Evolutionary conservation across 2,797 vertebrate genomes (phyloP).

Genomic region (Sebastes glaucus): DNA sequence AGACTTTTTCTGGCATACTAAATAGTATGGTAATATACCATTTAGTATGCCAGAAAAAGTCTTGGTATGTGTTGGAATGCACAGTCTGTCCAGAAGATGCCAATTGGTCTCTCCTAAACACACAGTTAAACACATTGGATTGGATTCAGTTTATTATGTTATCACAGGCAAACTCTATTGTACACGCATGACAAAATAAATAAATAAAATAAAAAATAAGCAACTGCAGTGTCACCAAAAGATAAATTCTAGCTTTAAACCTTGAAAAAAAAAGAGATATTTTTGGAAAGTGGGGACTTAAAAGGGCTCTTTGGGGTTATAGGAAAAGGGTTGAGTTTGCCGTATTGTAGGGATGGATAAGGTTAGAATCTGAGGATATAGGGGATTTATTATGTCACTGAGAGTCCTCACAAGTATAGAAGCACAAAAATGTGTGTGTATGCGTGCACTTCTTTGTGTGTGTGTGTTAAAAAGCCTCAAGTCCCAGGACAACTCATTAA

Average conservation of each 20-base stretch:
- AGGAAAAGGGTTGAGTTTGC: background rate
- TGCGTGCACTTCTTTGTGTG: background rate
- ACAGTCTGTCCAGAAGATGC: too few species aligned
- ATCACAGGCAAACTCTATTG: background rate
- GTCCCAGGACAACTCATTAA: slow-evolving; percentile 80
- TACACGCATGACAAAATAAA: background rate
- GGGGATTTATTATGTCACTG: background rate
- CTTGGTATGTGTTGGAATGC: too few species aligned
- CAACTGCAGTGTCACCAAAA: background rate
- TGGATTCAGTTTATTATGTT: too few species aligned
- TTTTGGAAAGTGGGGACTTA: background rate
- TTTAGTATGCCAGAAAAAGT: too few species aligned
- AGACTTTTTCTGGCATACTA: too few species aligned
- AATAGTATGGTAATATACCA: too few species aligned
- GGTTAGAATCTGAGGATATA: background rate
- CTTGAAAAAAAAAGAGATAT: background rate
- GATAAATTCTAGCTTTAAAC: background rate
- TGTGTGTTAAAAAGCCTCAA: slow-evolving; percentile 38
- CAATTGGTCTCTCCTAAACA: too few species aligned
- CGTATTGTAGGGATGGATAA: background rate
- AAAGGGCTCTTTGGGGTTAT: background rate
- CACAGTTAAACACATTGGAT: too few species aligned
- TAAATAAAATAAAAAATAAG: background rate
- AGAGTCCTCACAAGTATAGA: background rate
- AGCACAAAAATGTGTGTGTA: background rate